A percentile compares a stretch with the other conserved stretches of the same genome.
Evolutionary conservation across 2,113 vertebrate species (phyloP).

Genomic region (Phalacrocorax aristotelis): DNA sequence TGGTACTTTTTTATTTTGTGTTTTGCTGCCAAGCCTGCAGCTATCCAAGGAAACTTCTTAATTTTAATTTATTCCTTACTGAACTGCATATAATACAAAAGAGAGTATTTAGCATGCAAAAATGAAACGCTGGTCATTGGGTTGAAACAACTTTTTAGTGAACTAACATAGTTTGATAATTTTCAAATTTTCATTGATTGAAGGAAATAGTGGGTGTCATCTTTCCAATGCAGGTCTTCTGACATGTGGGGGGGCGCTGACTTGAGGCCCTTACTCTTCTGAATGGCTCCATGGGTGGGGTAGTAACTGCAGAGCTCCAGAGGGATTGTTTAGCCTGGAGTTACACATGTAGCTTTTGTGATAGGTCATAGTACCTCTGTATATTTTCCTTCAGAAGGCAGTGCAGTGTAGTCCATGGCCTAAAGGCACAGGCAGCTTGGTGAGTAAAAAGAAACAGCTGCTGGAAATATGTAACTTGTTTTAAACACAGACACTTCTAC

Average conservation of each 20-base stretch:
- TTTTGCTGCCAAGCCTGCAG: not conserved
- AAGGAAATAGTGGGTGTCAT: not conserved
- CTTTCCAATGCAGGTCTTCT: not conserved
- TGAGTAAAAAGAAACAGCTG: not conserved
- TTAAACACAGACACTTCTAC: not conserved
- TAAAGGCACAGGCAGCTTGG: not conserved
- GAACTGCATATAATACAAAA: not conserved
- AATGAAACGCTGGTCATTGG: not conserved
- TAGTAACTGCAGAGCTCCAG: not conserved
- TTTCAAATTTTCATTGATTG: not conserved
- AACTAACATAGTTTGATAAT: not conserved
- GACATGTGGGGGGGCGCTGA: not conserved
- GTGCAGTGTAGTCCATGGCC: not conserved
- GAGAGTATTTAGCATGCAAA: not conserved
- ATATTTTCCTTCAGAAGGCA: not conserved
- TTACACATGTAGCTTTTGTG: not conserved
- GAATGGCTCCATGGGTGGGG: not conserved
- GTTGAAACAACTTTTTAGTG: not conserved
- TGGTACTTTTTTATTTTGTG: slow-evolving; percentile 67
- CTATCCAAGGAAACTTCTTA: not conserved
- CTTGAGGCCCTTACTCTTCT: not conserved
- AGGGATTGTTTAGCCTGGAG: not conserved
- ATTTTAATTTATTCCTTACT: not conserved
- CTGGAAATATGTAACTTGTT: not conserved
- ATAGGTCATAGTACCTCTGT: not conserved